Base-by-base conservation (phyloP, 1,140 invertebrate species). In the Reticulitermes speratus region DNA sequence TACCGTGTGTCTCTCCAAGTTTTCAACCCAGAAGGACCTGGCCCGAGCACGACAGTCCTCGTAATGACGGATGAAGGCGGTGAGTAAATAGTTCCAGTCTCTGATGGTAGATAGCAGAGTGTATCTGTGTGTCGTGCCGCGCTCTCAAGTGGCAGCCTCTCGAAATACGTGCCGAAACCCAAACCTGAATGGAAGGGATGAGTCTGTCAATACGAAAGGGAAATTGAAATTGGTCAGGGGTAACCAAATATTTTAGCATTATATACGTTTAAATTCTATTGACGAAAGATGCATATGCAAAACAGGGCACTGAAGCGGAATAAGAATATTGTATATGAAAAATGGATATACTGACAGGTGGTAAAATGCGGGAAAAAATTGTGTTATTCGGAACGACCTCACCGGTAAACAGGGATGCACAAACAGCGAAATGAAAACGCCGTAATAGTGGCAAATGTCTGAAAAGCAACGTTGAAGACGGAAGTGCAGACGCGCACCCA, bases 31-130 rank as follows among this genome's bases (percentile, higher is more conserved):
- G 95, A 94, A 89, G 95, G 95, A 25, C 91, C 91, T 59, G 95
- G 95, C 84, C 95, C 95, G 45, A 92, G 93, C 83, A 94, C 94
- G 19, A 95, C 94, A 65, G 94, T 96, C 55, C 92, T 95, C 82
- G 95, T 96, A 87, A 96, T 95, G 93, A 96, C 95, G 82, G 95
- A 96, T 89, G 95, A 96, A 94, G 95, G 95, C 89, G 94, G 95
- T 96, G 91, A 95, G 94, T 93, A 87, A 25, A 69, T 84, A 82
- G n/a, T 84, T 45, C 16, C 14, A 44, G 25, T 59, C 84, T 85
- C 59, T 55, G n/a, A 0, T 21, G 7, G 21, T 14, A 83, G 38
- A 45, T 45, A 11, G 44, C 82, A 45, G 82, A 44, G 32, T 30
- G 82, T 23, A 44, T 44, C 82, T n/a, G 82, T 32, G 23, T 14